A percentile compares a stretch with the other conserved stretches of the same genome.
Conservation (phyloP, 2,113 vertebrate species). For the Phodopus roborovskii region DNA sequence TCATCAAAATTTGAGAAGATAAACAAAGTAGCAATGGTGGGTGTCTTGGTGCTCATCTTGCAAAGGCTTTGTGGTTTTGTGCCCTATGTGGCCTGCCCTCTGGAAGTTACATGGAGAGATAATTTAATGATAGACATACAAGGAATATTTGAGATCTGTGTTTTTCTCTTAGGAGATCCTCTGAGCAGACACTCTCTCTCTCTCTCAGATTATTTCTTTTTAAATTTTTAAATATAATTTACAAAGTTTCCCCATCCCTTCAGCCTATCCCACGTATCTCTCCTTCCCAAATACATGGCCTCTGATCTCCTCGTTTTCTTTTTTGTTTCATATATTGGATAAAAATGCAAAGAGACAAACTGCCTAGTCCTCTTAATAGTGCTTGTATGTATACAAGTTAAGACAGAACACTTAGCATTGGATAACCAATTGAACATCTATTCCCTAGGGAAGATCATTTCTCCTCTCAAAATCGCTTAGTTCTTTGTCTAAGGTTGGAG, state of each 20-base stretch:
- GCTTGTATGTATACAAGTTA: not conserved
- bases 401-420: too few relatives aligned
- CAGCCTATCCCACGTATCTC: too few relatives aligned
- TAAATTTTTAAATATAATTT: not conserved
- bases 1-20: not conserved
- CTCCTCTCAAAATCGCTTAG: not conserved
- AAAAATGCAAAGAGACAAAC: not conserved
- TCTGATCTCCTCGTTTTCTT: not conserved
- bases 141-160: not conserved
- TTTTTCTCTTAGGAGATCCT: not conserved
- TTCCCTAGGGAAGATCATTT: not conserved
- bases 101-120: not conserved
- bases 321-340: not conserved
- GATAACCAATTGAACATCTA: not conserved
- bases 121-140: not conserved
- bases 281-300: not conserved
- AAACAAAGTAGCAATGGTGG: too few relatives aligned
- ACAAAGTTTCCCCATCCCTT: not conserved
- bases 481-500: not conserved
- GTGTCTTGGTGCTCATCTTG: not conserved
- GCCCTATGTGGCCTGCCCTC: too few relatives aligned
- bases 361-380: too few relatives aligned
- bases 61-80: not conserved
- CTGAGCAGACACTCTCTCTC: not conserved
- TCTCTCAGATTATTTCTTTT: not conserved